Evolutionary conservation across 2,797 vertebrate species (phyloP).

Genomic region (Thunnus albacares): DNA sequence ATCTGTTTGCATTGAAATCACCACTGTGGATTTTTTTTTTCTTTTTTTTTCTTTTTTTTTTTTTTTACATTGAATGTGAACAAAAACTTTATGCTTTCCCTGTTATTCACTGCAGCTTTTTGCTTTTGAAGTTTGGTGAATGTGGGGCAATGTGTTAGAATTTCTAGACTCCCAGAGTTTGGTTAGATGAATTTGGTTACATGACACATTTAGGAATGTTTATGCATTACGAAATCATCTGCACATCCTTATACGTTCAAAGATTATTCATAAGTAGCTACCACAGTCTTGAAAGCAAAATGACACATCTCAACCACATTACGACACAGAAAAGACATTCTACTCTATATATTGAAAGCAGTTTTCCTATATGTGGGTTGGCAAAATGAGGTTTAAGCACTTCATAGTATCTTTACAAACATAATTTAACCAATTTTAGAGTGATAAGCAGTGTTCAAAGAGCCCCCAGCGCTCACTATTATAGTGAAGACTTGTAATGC

Average conservation of each 20-base stretch:
- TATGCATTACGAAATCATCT: constrained; percentile 54
- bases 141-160: constrained; percentile 39
- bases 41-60: not conserved
- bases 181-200: constrained; percentile 28
- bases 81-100: not conserved
- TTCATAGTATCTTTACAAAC: constrained; percentile 7
- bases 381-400: not conserved
- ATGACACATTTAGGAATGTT: constrained; percentile 50
- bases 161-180: constrained; percentile 13
- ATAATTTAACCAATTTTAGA: not conserved
- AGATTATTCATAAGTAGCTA: constrained; percentile 51
- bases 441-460: not conserved
- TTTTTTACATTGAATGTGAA: not conserved
- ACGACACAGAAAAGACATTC: not conserved
- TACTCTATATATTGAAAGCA: not conserved
- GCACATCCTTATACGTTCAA: constrained; percentile 25
- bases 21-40: not conserved
- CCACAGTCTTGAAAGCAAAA: constrained; percentile 38
- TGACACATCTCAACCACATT: constrained; percentile 27
- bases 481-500: not conserved
- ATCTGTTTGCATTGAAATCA: not conserved
- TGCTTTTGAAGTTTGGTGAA: constrained; percentile 2
- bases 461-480: not conserved
- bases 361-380: constrained; percentile 28
- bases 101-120: not conserved